Evolutionary conservation across 2,888 invertebrate genomes (phyloP).

Genomic region (Temnothorax rugatulus): DNA sequence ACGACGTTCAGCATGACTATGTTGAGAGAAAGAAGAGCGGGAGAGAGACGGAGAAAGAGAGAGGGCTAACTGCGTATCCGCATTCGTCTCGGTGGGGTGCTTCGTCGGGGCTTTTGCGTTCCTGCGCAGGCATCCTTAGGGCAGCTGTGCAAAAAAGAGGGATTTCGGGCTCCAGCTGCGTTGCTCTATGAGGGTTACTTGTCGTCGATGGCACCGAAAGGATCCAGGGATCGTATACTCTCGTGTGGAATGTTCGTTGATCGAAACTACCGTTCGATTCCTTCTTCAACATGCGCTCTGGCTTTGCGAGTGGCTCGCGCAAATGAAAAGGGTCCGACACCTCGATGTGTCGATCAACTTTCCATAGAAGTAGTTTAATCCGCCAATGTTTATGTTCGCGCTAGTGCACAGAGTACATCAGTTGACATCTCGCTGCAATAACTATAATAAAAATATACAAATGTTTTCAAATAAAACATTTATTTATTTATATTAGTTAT

Average conservation of each 20-base stretch:
- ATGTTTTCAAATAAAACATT: neutral
- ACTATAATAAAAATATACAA: neutral
- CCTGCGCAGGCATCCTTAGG: slow-evolving; percentile 65
- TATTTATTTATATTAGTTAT: neutral
- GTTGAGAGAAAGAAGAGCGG: slow-evolving; percentile 57
- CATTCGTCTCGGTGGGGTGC: slow-evolving; percentile 70
- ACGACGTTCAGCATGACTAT: slow-evolving; percentile 73
- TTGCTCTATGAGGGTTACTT: slow-evolving; percentile 67
- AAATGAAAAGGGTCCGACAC: neutral
- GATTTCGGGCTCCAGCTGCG: slow-evolving; percentile 78
- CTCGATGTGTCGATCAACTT: slow-evolving; percentile 20
- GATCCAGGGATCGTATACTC: slow-evolving; percentile 59
- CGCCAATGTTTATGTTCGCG: neutral
- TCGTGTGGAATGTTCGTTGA: slow-evolving; percentile 58
- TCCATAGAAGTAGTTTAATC: neutral
- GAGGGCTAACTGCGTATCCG: slow-evolving; percentile 52
- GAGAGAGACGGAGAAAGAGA: neutral
- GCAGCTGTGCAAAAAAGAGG: slow-evolving; percentile 81
- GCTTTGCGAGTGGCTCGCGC: slow-evolving; percentile 33
- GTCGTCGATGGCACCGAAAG: slow-evolving; percentile 53
- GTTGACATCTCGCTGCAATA: neutral
- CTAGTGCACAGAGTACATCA: neutral
- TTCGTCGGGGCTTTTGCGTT: slow-evolving; percentile 51
- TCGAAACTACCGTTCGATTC: slow-evolving; percentile 63
- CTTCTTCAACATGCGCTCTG: slow-evolving; percentile 42